These are phyloP conservation scores for Python bivittatus DNA, from an alignment of 2,113 vertebrate species.

Conservation along the genomic window DNA sequence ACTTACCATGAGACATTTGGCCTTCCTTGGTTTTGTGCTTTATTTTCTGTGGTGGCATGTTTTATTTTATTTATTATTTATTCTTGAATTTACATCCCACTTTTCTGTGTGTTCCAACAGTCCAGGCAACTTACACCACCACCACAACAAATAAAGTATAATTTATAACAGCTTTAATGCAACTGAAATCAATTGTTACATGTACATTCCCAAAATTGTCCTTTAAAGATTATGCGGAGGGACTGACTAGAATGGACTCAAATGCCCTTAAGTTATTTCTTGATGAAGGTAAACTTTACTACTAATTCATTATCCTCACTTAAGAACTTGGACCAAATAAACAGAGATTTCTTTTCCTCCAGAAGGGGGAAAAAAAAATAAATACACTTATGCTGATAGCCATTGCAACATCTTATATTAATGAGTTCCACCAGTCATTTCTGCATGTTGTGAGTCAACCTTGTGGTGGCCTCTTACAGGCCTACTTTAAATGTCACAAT, in stretches of 20 bases:
- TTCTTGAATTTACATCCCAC: neutral
- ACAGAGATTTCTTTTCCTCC: neutral
- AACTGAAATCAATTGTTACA: neutral
- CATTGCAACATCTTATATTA: neutral
- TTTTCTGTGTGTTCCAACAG: neutral
- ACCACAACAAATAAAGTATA: neutral
- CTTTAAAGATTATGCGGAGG: neutral
- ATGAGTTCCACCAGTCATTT: neutral
- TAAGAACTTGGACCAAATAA: neutral
- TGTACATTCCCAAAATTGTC: neutral
- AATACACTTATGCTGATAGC: neutral
- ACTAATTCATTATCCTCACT: neutral
- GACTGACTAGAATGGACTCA: neutral
- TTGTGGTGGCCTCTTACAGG: neutral
- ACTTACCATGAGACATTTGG: neutral
- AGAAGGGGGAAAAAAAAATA: neutral
- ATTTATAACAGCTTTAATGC: neutral
- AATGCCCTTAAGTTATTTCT: neutral
- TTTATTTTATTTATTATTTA: neutral
- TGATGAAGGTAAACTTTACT: neutral
- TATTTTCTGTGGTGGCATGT: neutral
- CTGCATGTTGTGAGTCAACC: neutral
- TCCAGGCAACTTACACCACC: neutral
- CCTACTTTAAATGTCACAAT: neutral
- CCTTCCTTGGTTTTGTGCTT: neutral